Evolutionary conservation across 2,113 vertebrate genomes (phyloP), one percentile per base, ranked within the genome.

Genomic region (Catharus fuscescens): DNA sequence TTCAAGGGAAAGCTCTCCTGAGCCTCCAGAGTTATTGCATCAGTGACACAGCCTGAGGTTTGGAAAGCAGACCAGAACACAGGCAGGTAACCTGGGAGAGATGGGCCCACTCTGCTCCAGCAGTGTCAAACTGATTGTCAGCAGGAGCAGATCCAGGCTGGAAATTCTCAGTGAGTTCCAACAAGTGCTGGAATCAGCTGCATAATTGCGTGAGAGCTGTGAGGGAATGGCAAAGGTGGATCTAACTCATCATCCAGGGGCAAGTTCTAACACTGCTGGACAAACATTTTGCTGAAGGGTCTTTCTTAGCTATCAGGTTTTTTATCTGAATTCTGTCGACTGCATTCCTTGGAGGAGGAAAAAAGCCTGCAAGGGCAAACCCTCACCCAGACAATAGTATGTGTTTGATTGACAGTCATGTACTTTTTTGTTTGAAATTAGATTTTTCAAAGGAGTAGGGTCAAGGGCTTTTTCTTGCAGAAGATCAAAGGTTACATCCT

Each of bases 221-320:
- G 80, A 76, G 80, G 77, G 90, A 91, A 50, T n/a, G 72, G 36
- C 77, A 76, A 72, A 95, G 66, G 76, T 92, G 84, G 72, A 86
- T 91, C 70, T n/a, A 60, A 67, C 42, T 91, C 78, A 88, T 93
- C 65, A 94, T 94, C 69, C 86, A 93, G 65, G 60, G 92, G 72
- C 95, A 97, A 94, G 94, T 96, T 93, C 91, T 72, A 90, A 97
- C 94, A 93, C 40, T 74, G 83, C 67, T 5, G 65, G 93, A 96
- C 93, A 95, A 96, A 95, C 60, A 73, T 94, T 94, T 95, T 95
- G 94, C 93, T 96, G 94, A 93, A 95, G 93, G 95, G 96, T 94
- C 93, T 93, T 95, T 92, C 87, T 23, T 32, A 93, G 82, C 76
- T 81, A 94, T 83, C 64, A 76, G 57, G 65, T 78, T 93, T 50